phyloP scores from a whole-genome alignment of 2,888 invertebrate species.

The Ectropis crepuscularia region DNA sequence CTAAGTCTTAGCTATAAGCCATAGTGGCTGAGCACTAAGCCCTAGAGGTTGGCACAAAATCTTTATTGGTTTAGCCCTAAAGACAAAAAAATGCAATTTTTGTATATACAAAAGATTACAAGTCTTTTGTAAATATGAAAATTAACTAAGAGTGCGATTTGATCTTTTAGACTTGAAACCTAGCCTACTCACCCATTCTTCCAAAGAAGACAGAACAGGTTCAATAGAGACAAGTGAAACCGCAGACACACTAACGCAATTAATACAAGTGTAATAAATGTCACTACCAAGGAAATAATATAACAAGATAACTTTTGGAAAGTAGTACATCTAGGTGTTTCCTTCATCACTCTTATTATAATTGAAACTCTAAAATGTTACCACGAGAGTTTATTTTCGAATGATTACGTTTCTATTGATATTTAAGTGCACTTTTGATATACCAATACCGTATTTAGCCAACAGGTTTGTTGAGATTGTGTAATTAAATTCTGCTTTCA shows the following conservation, averaged over 20 bases:
- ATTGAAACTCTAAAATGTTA: slow-evolving; percentile 3
- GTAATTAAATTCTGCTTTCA: slow-evolving; percentile 57
- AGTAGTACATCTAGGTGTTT: slow-evolving; percentile 46
- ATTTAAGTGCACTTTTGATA: slow-evolving; percentile 28
- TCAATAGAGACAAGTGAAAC: no score
- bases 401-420: slow-evolving; percentile 26
- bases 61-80: no score
- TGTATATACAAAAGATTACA: no score
- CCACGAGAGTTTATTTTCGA: slow-evolving; percentile 20
- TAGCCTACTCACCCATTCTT: no score
- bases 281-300: slow-evolving; percentile 48
- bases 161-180: no score
- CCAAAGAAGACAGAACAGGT: no score
- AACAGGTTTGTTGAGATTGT: slow-evolving; percentile 39
- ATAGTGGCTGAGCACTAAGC: no score
- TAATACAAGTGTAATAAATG: slow-evolving; percentile 37
- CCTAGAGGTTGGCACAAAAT: no score
- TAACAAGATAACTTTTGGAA: slow-evolving; percentile 57
- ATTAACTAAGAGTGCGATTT: no score
- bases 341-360: slow-evolving; percentile 24
- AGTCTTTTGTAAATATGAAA: no score
- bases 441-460: slow-evolving; percentile 23
- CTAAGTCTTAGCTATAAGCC: no score
- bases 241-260: slow-evolving; percentile 10
- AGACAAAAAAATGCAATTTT: no score